Percentiles rank a stretch among this genome's conserved stretches.
Evolutionary conservation across 2,797 vertebrate genomes (phyloP).

Genomic region (Argyrosomus regius): DNA sequence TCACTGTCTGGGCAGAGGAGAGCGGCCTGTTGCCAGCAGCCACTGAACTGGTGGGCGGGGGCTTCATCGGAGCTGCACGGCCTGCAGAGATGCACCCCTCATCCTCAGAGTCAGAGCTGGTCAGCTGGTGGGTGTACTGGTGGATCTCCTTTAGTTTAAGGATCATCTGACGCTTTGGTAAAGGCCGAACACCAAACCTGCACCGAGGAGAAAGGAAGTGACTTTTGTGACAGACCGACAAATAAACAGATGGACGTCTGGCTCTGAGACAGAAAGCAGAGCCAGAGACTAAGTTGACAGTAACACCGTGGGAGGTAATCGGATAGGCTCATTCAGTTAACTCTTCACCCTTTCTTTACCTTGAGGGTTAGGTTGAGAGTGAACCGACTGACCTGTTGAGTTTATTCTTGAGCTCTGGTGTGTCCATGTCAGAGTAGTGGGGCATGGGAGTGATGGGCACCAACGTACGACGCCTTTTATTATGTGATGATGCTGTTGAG

Average conservation of each 20-base stretch:
- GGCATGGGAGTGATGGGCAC: slow-evolving; percentile 93
- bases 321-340: slow-evolving; percentile 13
- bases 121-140: slow-evolving; percentile 93
- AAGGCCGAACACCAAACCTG: slow-evolving; percentile 94
- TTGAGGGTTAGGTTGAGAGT: not conserved
- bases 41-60: slow-evolving; percentile 1
- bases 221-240: not conserved
- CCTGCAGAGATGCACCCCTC: slow-evolving; percentile 58
- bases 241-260: too few species aligned
- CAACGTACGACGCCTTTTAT: slow-evolving; percentile 67
- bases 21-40: not conserved
- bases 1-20: slow-evolving; percentile 33
- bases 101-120: slow-evolving; percentile 87
- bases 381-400: slow-evolving; percentile 88
- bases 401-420: slow-evolving; percentile 93
- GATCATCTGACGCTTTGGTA: slow-evolving; percentile 96
- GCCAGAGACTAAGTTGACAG: too few species aligned
- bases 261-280: too few species aligned
- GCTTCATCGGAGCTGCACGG: slow-evolving; percentile 28
- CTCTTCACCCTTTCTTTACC: not conserved
- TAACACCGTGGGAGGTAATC: too few species aligned
- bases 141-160: slow-evolving; percentile 98
- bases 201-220: not conserved
- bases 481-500: slow-evolving; percentile 64
- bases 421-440: slow-evolving; percentile 95